Evolutionary conservation across 2,113 vertebrate genomes (phyloP), one percentile per base, ranked within the genome.

Genomic region (Chionodraco myersi): DNA sequence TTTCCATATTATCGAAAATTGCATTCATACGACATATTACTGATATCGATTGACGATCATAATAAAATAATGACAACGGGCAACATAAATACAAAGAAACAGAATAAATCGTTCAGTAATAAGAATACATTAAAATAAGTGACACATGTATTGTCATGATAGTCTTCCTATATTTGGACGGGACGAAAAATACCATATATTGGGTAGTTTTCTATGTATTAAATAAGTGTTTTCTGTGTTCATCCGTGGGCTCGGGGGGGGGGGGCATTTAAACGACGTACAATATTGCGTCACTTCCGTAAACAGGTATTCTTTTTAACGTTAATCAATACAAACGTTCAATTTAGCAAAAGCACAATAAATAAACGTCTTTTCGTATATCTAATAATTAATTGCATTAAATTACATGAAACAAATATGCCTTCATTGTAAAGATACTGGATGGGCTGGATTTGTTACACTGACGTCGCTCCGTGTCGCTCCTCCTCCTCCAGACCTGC

Each of bases 271-370:
- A 30, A 67, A 8, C 4, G 16, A 59, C 49, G 74, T 12, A 63
- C 71, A 58, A 0, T 8, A 6, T 8, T 5, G 63, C 79, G 70
- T 84, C 73, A 86, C 71, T 68, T 89, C 89, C 86, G 81, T 85
- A 80, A 85, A 83, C 60, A 68, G 18, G 2, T 48, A 3, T 4
- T 0, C 2, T 4, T 0, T 59, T 36, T 11, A 66, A 26, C 18
- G 5, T 6, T 10, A 15, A 4, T 47, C 9, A 30, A 54, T 44
- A 14, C 9, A 54, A 34, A 18, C 4, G 10, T 9, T 12, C 1
- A 21, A 59, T 41, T 7, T 41, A 7, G 36, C 36, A 41, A 41
- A 41, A 41, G 6, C 5, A 41, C 6, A 6, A 41, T 41, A 41
- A 41, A 41, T 6, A 6, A 41, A 45, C 51, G 7, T 47, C 11